These are phyloP conservation scores for Gastracanthus pulcherrimus DNA, from an alignment of 2,888 invertebrate species.

Conservation along the genomic window DNA sequence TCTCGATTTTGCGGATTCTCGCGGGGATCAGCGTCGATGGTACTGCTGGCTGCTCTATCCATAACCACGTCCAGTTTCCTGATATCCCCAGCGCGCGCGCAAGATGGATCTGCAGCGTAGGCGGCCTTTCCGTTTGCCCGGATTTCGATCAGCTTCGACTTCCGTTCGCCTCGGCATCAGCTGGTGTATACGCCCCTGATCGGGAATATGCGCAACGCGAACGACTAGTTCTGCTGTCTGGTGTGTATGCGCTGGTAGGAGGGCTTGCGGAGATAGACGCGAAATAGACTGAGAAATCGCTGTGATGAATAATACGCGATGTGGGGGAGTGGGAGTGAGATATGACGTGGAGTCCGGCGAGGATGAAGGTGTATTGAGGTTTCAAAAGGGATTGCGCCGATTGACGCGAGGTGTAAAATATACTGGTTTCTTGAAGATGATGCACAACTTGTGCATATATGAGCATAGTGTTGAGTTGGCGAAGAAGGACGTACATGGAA, in stretches of 20 bases:
- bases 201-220: neutral
- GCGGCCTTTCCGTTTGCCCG: constrained; percentile 13
- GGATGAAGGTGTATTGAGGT: neutral
- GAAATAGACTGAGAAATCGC: constrained; percentile 1
- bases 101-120: constrained; percentile 4
- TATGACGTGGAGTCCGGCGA: neutral
- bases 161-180: constrained; percentile 23
- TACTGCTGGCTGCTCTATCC: too few species aligned
- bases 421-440: neutral
- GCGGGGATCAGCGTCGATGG: constrained; percentile 13
- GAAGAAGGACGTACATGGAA: too few species aligned
- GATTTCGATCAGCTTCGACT: constrained; percentile 43
- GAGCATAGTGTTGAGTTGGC: too few species aligned
- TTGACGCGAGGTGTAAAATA: neutral
- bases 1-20: constrained; percentile 32
- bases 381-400: neutral
- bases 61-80: constrained; percentile 21
- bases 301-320: constrained; percentile 10
- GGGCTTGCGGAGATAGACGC: neutral
- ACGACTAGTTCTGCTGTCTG: neutral
- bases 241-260: neutral
- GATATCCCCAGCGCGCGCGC: neutral
- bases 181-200: neutral
- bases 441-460: too few species aligned
- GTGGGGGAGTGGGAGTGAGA: neutral